A percentile compares a stretch with the other conserved stretches of the same genome.
Conservation (phyloP, 2,797 vertebrate genomes). For the Mormyrops attenuatus region DNA sequence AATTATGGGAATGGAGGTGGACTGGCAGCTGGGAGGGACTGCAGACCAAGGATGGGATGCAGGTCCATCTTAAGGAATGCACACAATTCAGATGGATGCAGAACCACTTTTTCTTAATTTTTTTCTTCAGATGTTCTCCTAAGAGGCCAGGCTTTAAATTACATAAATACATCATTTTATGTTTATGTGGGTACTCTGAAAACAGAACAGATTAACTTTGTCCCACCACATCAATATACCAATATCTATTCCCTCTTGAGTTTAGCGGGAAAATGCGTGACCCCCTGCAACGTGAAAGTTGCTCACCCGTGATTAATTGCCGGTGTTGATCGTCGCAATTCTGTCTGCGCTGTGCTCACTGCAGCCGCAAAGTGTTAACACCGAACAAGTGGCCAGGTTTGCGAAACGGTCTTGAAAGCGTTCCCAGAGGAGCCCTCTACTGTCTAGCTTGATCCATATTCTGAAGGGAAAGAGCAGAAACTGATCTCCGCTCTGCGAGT, state of each 20-base stretch:
- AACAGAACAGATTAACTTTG: not conserved
- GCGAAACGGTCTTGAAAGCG: not conserved
- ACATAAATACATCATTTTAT: not conserved
- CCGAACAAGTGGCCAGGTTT: not conserved
- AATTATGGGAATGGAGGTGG: not conserved
- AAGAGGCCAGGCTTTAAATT: not conserved
- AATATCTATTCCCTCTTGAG: not conserved
- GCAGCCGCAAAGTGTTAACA: not conserved
- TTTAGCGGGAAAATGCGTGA: not conserved
- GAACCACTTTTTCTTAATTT: not conserved
- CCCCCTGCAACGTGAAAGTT: not conserved
- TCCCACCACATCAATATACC: not conserved
- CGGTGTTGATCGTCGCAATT: not conserved
- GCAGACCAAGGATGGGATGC: not conserved
- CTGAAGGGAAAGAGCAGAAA: slow-evolving; percentile 1
- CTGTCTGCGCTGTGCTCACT: not conserved
- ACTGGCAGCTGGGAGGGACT: not conserved
- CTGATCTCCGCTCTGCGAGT: not conserved
- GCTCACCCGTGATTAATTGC: not conserved
- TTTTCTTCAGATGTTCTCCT: not conserved
- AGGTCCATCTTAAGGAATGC: not conserved
- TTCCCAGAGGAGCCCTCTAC: not conserved
- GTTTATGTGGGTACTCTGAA: not conserved
- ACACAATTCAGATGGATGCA: not conserved
- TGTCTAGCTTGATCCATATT: slow-evolving; percentile 12